Base-by-base conservation (phyloP, 2,888 invertebrate genomes). In the Tachina grossa region DNA sequence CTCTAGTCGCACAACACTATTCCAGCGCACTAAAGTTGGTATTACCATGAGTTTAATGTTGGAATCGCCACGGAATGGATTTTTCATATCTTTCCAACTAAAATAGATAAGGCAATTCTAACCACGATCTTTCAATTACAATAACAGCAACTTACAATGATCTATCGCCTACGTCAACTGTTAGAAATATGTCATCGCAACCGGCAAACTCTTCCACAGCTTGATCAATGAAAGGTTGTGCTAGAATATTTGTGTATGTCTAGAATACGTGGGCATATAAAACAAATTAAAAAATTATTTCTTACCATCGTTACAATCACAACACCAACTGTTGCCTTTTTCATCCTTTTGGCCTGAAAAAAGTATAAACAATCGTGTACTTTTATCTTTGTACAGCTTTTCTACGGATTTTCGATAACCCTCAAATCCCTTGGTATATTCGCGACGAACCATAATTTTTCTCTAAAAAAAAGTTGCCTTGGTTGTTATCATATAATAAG, bases 241-340 rank as follows among this genome's bases (percentile, higher is more conserved):
- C 97, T 97, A 59, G 78, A 9, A 11, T 43, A 61, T 31, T 31
- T 31, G 4, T 31, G 4, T 31, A 31, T 31, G 31, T 31, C 2
- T 31, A 0, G 1, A 0, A 14, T 4, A 45, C 3, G 47, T 41
- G 4, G 0, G 22, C 22, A 65, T 14, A 45, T 19, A 31, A 22
- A 22, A 10, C 13, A 31, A 22, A 31, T 14, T 57, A 49, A 13
- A 3, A 14, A 13, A 22, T n/a, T 61, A 19, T 43, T n/a, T 31
- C 92, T 93, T 94, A 97, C 97, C 96, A 92, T 93, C 94, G 16
- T 95, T 95, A 92, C 98, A 98, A 92, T 98, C 97, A 0, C 95
- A 95, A 90, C 98, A 98, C 98, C 98, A 98, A 91, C 96, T 97
- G 69, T 94, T 92, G 1, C 97, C 97, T 0, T 76, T 59, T 2